These are phyloP conservation scores for Eupithecia insigniata DNA, from an alignment of 2,888 invertebrate species.

Conservation along the genomic window DNA sequence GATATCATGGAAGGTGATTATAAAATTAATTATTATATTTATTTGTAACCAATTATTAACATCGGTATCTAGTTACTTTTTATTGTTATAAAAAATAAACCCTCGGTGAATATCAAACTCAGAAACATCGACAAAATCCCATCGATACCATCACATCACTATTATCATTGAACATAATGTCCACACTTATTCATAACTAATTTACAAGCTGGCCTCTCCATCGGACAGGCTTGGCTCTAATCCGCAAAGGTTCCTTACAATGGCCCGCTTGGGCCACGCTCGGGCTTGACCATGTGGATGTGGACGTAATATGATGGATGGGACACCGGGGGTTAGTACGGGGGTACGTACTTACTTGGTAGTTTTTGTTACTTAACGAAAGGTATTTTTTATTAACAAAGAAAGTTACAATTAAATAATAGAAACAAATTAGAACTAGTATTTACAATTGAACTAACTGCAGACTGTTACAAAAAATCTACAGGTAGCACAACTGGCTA, in stretches of 20 bases:
- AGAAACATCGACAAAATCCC: constrained; percentile 36
- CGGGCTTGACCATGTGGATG: constrained; percentile 72
- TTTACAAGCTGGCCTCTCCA: constrained; percentile 62
- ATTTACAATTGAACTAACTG: no score
- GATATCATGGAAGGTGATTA: no score
- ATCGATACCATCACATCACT: constrained; percentile 34
- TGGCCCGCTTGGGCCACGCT: constrained; percentile 49
- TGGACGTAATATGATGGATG: constrained; percentile 58
- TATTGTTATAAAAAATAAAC: no score
- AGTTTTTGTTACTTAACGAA: neutral
- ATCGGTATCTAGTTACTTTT: no score
- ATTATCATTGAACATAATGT: constrained; percentile 46
- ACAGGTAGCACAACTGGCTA: no score
- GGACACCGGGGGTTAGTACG: constrained; percentile 49
- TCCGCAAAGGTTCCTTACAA: constrained; percentile 69
- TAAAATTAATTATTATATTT: no score
- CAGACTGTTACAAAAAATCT: no score
- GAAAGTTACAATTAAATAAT: no score
- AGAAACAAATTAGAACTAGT: no score
- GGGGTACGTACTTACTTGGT: constrained; percentile 26
- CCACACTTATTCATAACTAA: constrained; percentile 75
- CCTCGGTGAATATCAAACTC: no score
- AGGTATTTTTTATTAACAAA: neutral
- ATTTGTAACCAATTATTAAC: no score
- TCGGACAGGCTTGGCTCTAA: constrained; percentile 69